Base-by-base conservation (phyloP, 2,888 invertebrate genomes). In the Chironomus tentans region DNA sequence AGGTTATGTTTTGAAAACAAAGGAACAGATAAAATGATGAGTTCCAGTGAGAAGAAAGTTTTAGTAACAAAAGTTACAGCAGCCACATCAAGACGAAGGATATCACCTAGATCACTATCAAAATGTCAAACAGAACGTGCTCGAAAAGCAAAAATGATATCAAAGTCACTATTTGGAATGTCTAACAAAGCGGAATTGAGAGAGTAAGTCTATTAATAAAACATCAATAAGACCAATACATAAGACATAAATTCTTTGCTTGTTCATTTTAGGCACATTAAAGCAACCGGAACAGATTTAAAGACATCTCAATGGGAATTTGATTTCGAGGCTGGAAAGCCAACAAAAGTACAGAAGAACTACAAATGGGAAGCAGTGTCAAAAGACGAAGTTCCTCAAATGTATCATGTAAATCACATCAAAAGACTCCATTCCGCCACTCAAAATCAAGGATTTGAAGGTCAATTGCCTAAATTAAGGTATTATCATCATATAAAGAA, bases 361-460 rank as follows among this genome's bases (percentile, higher is more conserved):
- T 84, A 78, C 77, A 80, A 81, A 18, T 84, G 84, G 84, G 83
- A 84, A 77, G 83, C 84, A 6, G 79, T 82, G 28, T 79, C 80
- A 10, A 80, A 81, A 70, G 83, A 83, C 77, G 80, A 80, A 77
- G 81, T 83, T 0, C 84, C 84, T 2, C 81, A 81, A 79, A 82
- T 84, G 81, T 84, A 84, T 77, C 74, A 48, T n/a, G 65, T 74
- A n/a, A 74, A 65, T 50, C 65, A 68, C 13, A 24, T 74, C 12
- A 74, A 74, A 24, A 46, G 74, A 13, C 48, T 68, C 10, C 38
- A 48, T 22, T 68, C 65, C 0, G 47, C 28, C 0, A 13, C 74
- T n/a, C 68, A 74, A 24, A 74, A 74, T 24, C 15, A 28, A 18
- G 38, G 62, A n/a, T 74, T 74, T 28, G 74, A 74, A 68, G 74